Evolutionary conservation across 2,797 vertebrate species (phyloP).

Genomic region (Macropodus opercularis): DNA sequence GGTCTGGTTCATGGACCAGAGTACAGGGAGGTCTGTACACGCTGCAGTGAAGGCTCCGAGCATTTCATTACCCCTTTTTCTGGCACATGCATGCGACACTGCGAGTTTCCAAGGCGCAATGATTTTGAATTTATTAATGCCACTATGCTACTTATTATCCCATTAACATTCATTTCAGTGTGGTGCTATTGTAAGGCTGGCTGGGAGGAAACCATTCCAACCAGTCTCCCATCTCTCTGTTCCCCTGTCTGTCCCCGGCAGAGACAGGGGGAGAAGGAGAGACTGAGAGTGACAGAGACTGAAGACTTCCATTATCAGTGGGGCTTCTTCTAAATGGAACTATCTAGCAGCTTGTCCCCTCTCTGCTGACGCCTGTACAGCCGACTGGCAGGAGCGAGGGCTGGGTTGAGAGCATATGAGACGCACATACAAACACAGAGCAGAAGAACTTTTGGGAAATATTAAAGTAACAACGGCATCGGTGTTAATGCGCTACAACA

Average conservation of each 20-base stretch:
- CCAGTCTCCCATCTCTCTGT: no score
- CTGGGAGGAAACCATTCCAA: constrained; percentile 62
- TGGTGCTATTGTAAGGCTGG: constrained; percentile 27
- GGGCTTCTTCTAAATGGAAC: constrained; percentile 71
- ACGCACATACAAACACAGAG: constrained; percentile 26
- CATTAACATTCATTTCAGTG: no score
- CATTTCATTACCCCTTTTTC: no score
- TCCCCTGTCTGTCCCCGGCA: constrained; percentile 7
- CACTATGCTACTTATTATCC: no score
- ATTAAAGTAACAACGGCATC: not conserved
- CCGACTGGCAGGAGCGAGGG: constrained; percentile 43
- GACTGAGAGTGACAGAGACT: constrained; percentile 65
- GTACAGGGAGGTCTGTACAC: not conserved
- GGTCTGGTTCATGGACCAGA: constrained; percentile 1
- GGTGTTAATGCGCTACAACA: constrained; percentile 6
- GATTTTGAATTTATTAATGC: no score
- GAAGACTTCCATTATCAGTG: constrained; percentile 79
- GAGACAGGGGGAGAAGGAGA: constrained; percentile 24
- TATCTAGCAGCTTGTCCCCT: constrained; percentile 65
- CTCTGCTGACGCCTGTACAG: constrained; percentile 55
- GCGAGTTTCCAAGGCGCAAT: no score
- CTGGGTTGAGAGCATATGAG: constrained; percentile 5
- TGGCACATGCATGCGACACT: no score
- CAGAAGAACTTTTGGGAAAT: not conserved
- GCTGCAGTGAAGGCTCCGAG: constrained; percentile 1